These are phyloP conservation scores for Tachystola acroxantha DNA, from an alignment of 2,888 invertebrate genomes.

Conservation along the genomic window DNA sequence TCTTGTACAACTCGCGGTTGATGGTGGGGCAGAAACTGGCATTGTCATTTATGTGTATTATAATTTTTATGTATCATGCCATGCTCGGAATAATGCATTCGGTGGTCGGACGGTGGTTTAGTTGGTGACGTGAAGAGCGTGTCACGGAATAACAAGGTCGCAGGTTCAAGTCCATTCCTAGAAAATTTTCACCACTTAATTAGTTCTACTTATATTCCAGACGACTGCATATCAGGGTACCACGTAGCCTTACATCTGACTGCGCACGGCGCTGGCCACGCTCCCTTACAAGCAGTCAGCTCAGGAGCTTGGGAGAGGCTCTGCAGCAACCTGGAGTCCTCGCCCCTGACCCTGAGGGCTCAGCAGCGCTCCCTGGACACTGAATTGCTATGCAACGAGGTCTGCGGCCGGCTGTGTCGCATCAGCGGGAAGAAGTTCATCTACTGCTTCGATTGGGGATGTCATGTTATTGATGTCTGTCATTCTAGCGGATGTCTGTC, in stretches of 20 bases:
- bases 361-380: conserved; percentile 67
- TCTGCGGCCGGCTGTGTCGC: conserved; percentile 65
- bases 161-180: too few relatives aligned
- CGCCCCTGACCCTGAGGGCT: conserved; percentile 49
- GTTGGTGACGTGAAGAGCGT: too few relatives aligned
- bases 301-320: conserved; percentile 60
- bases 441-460: conserved; percentile 76
- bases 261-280: conserved; percentile 84
- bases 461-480: conserved; percentile 72
- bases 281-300: conserved; percentile 81
- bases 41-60: too few relatives aligned
- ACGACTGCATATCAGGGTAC: conserved; percentile 84
- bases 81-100: too few relatives aligned
- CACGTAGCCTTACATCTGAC: conserved; percentile 85
- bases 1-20: too few relatives aligned
- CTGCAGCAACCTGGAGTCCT: conserved; percentile 13
- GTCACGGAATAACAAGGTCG: too few relatives aligned
- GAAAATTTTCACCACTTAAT: too few relatives aligned
- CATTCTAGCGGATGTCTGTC: conserved; percentile 72
- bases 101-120: too few relatives aligned
- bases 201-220: conserved; percentile 51
- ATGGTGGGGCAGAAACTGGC: too few relatives aligned
- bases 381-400: conserved; percentile 69
- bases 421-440: conserved; percentile 64
- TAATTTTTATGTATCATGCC: too few relatives aligned